Percentiles rank a stretch among this genome's conserved stretches.
phyloP scores from a whole-genome alignment of 1,140 invertebrate species.

The Nylanderia fulva region DNA sequence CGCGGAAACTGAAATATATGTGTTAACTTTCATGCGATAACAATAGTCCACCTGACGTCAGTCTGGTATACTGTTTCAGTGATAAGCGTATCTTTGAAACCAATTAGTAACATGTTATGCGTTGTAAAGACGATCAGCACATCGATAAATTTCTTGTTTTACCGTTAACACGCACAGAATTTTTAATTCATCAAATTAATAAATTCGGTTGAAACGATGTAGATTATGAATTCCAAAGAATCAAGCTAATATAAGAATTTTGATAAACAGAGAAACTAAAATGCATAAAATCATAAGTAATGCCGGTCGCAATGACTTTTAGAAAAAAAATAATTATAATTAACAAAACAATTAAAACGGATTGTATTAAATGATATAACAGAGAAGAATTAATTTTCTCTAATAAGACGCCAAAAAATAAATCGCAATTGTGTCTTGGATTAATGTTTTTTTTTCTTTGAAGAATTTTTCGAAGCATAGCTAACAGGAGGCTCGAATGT shows the following conservation, averaged over 20 bases:
- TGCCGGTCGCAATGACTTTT: neutral
- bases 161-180: neutral
- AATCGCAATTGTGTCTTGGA: no score
- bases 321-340: neutral
- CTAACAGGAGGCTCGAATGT: neutral
- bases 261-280: neutral
- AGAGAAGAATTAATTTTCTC: constrained; percentile 14
- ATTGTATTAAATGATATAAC: neutral
- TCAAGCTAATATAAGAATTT: neutral
- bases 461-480: constrained; percentile 10
- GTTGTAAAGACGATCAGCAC: neutral
- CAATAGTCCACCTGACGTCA: constrained; percentile 34
- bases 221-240: neutral
- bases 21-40: constrained; percentile 42
- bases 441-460: no score
- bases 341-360: neutral
- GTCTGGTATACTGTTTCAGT: constrained; percentile 29
- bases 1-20: neutral
- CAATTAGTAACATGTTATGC: constrained; percentile 13
- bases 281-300: neutral
- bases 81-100: constrained; percentile 53
- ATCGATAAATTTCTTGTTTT: neutral
- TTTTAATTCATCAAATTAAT: neutral
- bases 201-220: no score
- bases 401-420: constrained; percentile 31